Base-by-base conservation (phyloP, 2,888 invertebrate species). In the Sturmia bella region DNA sequence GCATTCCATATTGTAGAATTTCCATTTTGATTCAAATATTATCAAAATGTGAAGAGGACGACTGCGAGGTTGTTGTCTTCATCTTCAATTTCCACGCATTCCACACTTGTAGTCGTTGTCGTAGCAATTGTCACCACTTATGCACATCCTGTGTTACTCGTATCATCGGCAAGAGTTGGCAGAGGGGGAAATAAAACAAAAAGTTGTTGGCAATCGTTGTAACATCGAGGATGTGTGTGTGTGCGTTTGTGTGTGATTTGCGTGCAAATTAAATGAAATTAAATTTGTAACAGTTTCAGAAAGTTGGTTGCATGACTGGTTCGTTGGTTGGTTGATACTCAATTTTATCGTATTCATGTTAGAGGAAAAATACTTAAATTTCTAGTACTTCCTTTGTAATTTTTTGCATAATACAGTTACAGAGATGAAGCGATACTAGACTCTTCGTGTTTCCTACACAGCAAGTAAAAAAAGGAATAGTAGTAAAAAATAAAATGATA, bases 181-280 rank as follows among this genome's bases (percentile, higher is more conserved):
- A 7, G 32, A 32, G 15, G 17, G 37, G 17, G 21, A 6, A 7
- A 19, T 17, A 9, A 21, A 37, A 17, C 15, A 24, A 19, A 19
- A n/a, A 52, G 17, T n/a, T 32, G 12, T 7, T 9, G 1, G 11
- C 17, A 32, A 13, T 27, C 39, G 17, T 24, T 52, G 32, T 17
- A 13, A 17, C 13, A 15, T 56, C 15, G 37, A 37, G 54, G 43
- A 24, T 48, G 37, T 66, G 43, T 78, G 72, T 59, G 66, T 66
- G 43, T 78, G 72, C 52, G 66, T 66, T 78, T 78, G n/a, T 66
- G 43, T 78, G 72, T 59, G 66, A 72, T 78, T 78, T 78, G 59
- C 52, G 17, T 78, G 61, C 37, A 64, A 59, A 72, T 66, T 66
- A 70, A 57, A 66, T 64, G 39, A 72, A 78, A 78, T 78, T 72